Percentiles rank a stretch among this genome's conserved stretches.
Evolutionary conservation across 2,113 vertebrate genomes (phyloP).

Genomic region (Urocolius indicus): DNA sequence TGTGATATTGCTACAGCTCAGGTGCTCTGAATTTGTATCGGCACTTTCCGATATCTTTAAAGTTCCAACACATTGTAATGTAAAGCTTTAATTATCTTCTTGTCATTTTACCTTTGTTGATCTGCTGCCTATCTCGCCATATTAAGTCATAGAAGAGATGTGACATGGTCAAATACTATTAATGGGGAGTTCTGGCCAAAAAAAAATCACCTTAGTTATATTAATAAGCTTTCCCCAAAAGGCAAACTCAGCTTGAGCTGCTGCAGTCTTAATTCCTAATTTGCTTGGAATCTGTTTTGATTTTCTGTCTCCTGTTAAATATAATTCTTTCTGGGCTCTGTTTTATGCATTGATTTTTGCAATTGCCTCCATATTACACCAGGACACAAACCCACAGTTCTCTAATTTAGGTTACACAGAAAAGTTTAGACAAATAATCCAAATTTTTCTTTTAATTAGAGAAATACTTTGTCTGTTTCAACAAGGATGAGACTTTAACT

Average conservation of each 20-base stretch:
- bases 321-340: constrained; percentile 10
- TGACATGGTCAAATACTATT: background rate
- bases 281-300: constrained; percentile 50
- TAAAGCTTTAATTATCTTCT: constrained; percentile 35
- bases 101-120: background rate
- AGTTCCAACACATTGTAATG: constrained; percentile 8
- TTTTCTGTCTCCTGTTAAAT: constrained; percentile 60
- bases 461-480: background rate
- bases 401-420: background rate
- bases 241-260: background rate
- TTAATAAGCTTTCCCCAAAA: constrained; percentile 33
- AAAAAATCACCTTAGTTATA: background rate
- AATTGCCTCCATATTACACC: constrained; percentile 10
- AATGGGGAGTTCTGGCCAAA: background rate
- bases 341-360: constrained; percentile 47
- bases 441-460: background rate
- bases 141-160: background rate
- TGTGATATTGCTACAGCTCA: background rate
- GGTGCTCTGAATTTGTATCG: background rate
- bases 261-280: constrained; percentile 41
- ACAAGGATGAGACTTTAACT: background rate
- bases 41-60: constrained; percentile 25
- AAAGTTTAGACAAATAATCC: constrained; percentile 18
- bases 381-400: constrained; percentile 22
- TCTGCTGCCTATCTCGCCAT: background rate